Evolutionary conservation across 2,113 vertebrate genomes (phyloP).

Genomic region (Amblyopsis rosae): DNA sequence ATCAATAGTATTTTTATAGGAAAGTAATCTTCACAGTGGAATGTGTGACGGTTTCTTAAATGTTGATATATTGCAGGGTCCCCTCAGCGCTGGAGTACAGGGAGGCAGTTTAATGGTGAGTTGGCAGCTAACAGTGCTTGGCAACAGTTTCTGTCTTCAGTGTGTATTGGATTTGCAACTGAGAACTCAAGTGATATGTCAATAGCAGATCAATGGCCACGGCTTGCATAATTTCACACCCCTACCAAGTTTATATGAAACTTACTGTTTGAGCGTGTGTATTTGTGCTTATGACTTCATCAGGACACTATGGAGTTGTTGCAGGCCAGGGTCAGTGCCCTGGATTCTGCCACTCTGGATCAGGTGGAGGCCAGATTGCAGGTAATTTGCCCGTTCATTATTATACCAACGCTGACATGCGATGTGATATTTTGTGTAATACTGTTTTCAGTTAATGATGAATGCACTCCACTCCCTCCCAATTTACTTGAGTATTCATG

Average conservation of each 20-base stretch:
- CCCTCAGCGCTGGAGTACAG: slow-evolving; percentile 84
- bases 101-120: slow-evolving; percentile 88
- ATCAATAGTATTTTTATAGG: too few species aligned
- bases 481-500: too few species aligned
- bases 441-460: not conserved
- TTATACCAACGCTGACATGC: not conserved
- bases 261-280: not conserved
- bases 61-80: slow-evolving; percentile 76
- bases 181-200: slow-evolving; percentile 49
- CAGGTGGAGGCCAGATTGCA: slow-evolving; percentile 93
- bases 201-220: slow-evolving; percentile 44
- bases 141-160: slow-evolving; percentile 28
- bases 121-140: not conserved
- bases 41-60: too few species aligned
- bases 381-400: slow-evolving; percentile 68
- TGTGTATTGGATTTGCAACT: slow-evolving; percentile 33
- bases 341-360: slow-evolving; percentile 89
- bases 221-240: slow-evolving; percentile 22
- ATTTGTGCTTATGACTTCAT: slow-evolving; percentile 20
- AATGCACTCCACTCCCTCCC: too few species aligned
- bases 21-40: too few species aligned
- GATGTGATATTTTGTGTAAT: not conserved
- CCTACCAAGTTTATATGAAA: slow-evolving; percentile 11
- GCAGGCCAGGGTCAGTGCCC: slow-evolving; percentile 87
- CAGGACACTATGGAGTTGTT: slow-evolving; percentile 91